Percentiles rank a stretch among this genome's conserved stretches.
phyloP scores from a whole-genome alignment of 2,797 vertebrate genomes.

The Scarus forsteni region DNA sequence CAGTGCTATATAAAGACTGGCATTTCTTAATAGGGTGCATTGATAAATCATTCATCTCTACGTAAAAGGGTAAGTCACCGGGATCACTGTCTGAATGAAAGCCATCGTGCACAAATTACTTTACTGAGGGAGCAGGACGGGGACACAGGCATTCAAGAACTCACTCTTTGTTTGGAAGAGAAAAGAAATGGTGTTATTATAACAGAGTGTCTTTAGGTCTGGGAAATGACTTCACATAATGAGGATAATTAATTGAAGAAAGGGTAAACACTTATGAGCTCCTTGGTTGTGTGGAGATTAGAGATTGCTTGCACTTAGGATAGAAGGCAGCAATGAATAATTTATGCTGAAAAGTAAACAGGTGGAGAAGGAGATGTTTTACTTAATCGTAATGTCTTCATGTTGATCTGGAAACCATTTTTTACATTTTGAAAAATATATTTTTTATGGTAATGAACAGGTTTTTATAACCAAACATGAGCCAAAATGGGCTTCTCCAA shows the following conservation, averaged over 20 bases:
- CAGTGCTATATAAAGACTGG: conserved; percentile 74
- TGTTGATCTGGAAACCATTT: no score
- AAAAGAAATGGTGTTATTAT: conserved; percentile 35
- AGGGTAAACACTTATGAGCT: conserved; percentile 75
- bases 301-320: conserved; percentile 69
- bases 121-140: conserved; percentile 49
- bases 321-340: conserved; percentile 64
- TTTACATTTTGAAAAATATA: no score
- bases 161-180: conserved; percentile 39
- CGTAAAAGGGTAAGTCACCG: conserved; percentile 75
- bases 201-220: conserved; percentile 65
- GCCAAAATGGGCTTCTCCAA: no score
- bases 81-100: conserved; percentile 67
- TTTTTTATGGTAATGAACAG: no score
- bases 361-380: no score
- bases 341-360: conserved; percentile 49
- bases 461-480: no score
- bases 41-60: conserved; percentile 89
- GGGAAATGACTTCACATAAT: conserved; percentile 69
- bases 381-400: no score
- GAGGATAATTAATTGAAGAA: conserved; percentile 73
- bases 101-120: conserved; percentile 70
- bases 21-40: conserved; percentile 84
- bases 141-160: conserved; percentile 32
- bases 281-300: conserved; percentile 71